Evolutionary conservation across 2,797 vertebrate species (phyloP), one percentile per base, ranked within the genome.

Genomic region (Orientallactaga sibirica): DNA sequence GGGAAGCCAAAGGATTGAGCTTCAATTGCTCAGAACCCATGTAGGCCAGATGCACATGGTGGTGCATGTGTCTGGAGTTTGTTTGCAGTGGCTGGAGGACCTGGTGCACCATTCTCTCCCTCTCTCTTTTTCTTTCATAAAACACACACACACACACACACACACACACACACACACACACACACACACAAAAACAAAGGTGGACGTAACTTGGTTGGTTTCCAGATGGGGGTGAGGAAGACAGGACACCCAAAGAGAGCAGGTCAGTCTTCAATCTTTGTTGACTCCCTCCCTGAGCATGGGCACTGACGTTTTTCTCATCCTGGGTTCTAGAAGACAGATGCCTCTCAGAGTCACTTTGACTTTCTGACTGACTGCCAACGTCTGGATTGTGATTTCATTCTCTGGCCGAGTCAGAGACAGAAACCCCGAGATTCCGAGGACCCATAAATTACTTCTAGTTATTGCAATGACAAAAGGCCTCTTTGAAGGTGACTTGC

Each of bases 401-500:
- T 90, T 88, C 67, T 88, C 88, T 97, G 94, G 96, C 96, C 76
- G 77, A 98, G 98, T 98, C 94, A 97, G 95, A 96, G 96, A 90
- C 93, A 94, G 97, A 96, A 95, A 96, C 98, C 98, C 91, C 96
- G 96, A 97, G 98, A 97, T 98, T 98, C 97, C 98, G 97, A 98
- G 98, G 96, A 97, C 96, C 97, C 97, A 97, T 98, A 98, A 98
- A 98, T 98, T 97, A 97, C 98, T 98, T 98, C 98, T 98, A 98
- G 98, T 98, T 98, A 98, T 98, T 98, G 97, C 96, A 91, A 94
- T 97, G 98, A 97, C 98, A 98, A 96, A 98, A 98, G 98, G 98
- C 98, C 96, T 95, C 97, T 94, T 98, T 95, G 98, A 99, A 99
- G 99, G 99, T 99, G 99, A 99, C 98, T 99, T 98, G 98, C 98